Conservation (phyloP, 2,888 invertebrate species). For the Portevinia maculata region DNA sequence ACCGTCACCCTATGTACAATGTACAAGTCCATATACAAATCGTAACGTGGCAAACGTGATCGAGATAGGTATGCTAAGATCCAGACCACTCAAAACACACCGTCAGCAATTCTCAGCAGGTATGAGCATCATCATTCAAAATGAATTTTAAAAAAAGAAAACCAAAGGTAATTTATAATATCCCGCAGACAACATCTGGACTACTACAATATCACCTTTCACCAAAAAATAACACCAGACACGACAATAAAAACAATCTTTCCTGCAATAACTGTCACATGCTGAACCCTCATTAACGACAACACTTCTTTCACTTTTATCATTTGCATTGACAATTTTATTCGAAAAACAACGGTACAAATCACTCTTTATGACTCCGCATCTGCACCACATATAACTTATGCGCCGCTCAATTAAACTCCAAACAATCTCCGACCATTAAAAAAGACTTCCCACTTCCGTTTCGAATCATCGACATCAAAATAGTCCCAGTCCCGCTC, state of each 20-base stretch:
- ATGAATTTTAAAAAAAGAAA: no score
- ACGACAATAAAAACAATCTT: neutral
- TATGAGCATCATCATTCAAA: no score
- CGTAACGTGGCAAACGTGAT: no score
- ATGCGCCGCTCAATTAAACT: conserved; percentile 35
- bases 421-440: conserved; percentile 28
- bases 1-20: no score
- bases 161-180: no score
- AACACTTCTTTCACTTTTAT: conserved; percentile 27
- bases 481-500: neutral
- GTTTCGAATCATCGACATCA: conserved; percentile 3
- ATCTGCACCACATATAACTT: conserved; percentile 18
- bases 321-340: conserved; percentile 20
- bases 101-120: no score
- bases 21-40: no score
- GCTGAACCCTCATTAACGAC: conserved; percentile 8
- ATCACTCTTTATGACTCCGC: conserved; percentile 8
- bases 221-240: neutral
- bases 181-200: no score
- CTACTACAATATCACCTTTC: neutral
- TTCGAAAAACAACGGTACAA: conserved; percentile 24
- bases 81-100: no score
- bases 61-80: no score
- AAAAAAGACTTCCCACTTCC: conserved; percentile 46
- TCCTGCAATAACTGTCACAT: conserved; percentile 7